Conservation (phyloP, 2,888 invertebrate species). For the Hyles lineata region DNA sequence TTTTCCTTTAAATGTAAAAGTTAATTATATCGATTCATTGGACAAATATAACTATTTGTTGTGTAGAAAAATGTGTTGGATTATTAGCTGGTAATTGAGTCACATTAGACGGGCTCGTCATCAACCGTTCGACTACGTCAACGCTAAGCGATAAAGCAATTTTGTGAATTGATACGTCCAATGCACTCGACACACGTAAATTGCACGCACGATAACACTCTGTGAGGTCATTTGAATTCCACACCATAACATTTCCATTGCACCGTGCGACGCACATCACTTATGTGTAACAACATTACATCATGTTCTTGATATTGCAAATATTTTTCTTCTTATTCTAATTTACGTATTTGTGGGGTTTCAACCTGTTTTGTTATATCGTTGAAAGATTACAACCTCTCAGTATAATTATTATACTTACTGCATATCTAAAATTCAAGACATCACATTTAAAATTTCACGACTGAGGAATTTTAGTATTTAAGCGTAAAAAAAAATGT, state of each 20-base stretch:
- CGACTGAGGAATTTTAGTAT: too few relatives aligned
- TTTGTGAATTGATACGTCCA: constrained; percentile 49
- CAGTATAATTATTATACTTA: too few relatives aligned
- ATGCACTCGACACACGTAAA: constrained; percentile 40
- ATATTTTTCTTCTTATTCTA: not conserved
- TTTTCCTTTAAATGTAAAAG: not conserved
- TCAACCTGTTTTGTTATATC: too few relatives aligned
- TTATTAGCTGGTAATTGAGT: constrained; percentile 6
- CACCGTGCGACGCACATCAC: not conserved
- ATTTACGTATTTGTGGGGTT: not conserved
- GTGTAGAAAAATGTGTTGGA: not conserved
- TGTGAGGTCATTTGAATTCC: constrained; percentile 35
- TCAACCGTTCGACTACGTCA: constrained; percentile 50
- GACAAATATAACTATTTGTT: not conserved
- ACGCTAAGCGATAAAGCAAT: constrained; percentile 47
- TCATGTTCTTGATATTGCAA: not conserved
- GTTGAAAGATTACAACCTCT: too few relatives aligned
- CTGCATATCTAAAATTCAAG: too few relatives aligned
- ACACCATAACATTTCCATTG: constrained; percentile 42
- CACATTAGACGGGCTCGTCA: constrained; percentile 39
- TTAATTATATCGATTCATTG: not conserved
- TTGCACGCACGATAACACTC: constrained; percentile 41
- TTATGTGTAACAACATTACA: not conserved
- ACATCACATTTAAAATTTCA: too few relatives aligned
- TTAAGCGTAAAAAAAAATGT: not conserved